Evolutionary conservation across 2,113 vertebrate species (phyloP).

Genomic region (Tetrao urogallus): DNA sequence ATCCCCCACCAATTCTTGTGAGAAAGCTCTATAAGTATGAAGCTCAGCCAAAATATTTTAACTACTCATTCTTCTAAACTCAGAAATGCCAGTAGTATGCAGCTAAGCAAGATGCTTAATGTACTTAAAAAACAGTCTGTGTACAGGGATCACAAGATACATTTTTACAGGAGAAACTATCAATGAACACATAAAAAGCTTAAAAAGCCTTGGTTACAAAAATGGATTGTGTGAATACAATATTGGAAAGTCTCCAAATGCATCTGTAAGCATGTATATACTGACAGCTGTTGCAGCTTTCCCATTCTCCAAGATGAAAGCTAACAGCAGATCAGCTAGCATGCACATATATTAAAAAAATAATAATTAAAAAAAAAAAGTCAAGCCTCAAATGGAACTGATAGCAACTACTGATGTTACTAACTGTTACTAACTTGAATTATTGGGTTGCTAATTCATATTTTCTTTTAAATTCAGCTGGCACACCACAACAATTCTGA

Average conservation of each 20-base stretch:
- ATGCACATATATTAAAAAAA: neutral
- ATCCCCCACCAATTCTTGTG: neutral
- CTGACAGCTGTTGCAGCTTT: neutral
- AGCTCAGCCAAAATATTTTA: neutral
- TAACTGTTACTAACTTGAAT: neutral
- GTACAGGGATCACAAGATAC: neutral
- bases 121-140: neutral
- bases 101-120: neutral
- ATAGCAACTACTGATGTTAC: neutral
- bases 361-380: neutral
- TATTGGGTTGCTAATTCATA: neutral
- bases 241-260: neutral
- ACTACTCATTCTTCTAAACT: neutral
- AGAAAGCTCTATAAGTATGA: neutral
- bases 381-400: neutral
- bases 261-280: neutral
- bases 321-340: neutral
- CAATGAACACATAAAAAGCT: neutral
- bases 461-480: constrained; percentile 25
- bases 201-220: neutral
- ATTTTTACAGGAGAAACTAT: neutral
- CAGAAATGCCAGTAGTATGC: neutral
- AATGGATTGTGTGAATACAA: neutral
- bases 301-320: neutral
- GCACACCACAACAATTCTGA: neutral